Conservation (phyloP, 2,113 vertebrate genomes). For the Rhagologus leucostigma region DNA sequence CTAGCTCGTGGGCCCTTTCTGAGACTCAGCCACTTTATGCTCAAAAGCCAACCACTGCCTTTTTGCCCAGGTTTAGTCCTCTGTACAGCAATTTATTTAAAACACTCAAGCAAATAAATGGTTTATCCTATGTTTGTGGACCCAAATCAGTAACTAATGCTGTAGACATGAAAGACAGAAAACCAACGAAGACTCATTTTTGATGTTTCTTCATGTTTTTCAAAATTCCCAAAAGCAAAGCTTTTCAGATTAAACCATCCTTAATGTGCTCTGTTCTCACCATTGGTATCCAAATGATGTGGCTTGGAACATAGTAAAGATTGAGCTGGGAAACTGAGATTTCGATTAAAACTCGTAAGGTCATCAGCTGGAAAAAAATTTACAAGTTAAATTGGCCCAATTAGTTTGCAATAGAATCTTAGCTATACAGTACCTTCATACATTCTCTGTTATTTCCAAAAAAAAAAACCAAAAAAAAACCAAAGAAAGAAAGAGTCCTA, state of each 20-base stretch:
- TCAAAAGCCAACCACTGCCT: neutral
- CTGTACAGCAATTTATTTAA: neutral
- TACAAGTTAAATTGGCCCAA: neutral
- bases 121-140: neutral
- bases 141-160: neutral
- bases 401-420: neutral
- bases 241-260: neutral
- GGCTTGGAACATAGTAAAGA: neutral
- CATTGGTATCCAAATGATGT: neutral
- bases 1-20: neutral
- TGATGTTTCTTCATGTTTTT: neutral
- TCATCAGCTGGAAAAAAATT: neutral
- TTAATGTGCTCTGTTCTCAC: neutral
- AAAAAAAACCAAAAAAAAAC: neutral
- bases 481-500: accelerated
- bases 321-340: neutral
- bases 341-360: neutral
- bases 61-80: neutral
- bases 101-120: neutral
- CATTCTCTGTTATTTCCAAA: neutral
- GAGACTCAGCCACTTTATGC: neutral
- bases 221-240: neutral
- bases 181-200: neutral
- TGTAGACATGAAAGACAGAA: neutral
- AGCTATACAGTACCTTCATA: neutral